phyloP scores from a whole-genome alignment of 2,113 vertebrate species.

The Etheostoma spectabile region DNA sequence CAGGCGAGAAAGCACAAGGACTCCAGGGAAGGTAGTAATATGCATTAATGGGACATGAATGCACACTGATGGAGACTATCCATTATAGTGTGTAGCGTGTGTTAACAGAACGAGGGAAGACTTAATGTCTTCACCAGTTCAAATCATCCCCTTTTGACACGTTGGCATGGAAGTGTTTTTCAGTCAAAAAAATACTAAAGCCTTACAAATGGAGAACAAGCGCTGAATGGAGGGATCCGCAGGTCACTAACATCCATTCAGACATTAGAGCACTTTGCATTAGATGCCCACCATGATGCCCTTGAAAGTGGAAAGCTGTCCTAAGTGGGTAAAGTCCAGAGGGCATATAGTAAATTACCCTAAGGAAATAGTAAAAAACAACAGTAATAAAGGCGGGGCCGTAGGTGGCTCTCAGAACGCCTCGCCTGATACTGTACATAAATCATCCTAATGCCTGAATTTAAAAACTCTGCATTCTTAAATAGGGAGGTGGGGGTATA shows the following conservation, averaged over 20 bases:
- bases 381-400: constrained; percentile 78
- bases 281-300: constrained; percentile 68
- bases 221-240: background rate
- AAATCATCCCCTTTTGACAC: background rate
- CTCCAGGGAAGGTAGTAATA: too few species aligned
- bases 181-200: background rate
- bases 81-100: background rate
- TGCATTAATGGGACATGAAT: too few species aligned
- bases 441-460: constrained; percentile 83
- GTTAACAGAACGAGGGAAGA: background rate
- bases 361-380: constrained; percentile 80
- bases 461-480: constrained; percentile 82
- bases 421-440: constrained; percentile 74
- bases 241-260: constrained; percentile 32
- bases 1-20: too few species aligned
- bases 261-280: constrained; percentile 25
- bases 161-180: background rate
- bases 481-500: constrained; percentile 64
- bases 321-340: constrained; percentile 70
- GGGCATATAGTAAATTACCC: constrained; percentile 80
- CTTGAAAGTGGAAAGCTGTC: constrained; percentile 77
- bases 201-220: background rate
- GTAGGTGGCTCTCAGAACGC: constrained; percentile 77
- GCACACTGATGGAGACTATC: background rate
- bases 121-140: background rate